Percentiles rank a stretch among this genome's conserved stretches.
phyloP scores from a whole-genome alignment of 2,797 vertebrate species.

The Arnoldichthys spilopterus region DNA sequence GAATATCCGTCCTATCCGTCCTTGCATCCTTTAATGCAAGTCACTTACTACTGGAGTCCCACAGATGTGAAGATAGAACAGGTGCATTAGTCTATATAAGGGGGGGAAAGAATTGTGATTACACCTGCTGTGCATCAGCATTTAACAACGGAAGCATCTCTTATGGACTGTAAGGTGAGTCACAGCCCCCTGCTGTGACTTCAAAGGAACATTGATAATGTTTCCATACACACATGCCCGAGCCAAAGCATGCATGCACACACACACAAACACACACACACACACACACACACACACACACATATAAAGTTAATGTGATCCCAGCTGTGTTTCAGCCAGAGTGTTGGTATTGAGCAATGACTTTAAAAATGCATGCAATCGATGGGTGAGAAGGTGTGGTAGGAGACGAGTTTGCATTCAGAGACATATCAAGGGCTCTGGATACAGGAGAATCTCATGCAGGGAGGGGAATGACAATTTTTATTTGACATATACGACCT shows the following conservation, averaged over 20 bases:
- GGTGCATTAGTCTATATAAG: slow-evolving; percentile 2
- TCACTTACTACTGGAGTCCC: slow-evolving; percentile 18
- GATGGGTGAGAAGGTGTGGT: slow-evolving; percentile 14
- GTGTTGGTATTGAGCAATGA: slow-evolving; percentile 23
- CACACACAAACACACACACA: slow-evolving; percentile 1
- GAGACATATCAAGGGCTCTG: slow-evolving; percentile 8
- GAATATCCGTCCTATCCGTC: not conserved
- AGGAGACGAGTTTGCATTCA: not conserved
- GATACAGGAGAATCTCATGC: slow-evolving; percentile 2
- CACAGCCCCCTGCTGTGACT: slow-evolving; percentile 18
- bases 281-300: slow-evolving; percentile 8
- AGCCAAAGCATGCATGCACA: not conserved
- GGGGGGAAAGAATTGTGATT: slow-evolving; percentile 13
- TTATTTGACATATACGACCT: slow-evolving; percentile 15
- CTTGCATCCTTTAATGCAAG: slow-evolving; percentile 9
- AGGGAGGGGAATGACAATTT: not conserved
- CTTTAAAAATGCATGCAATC: slow-evolving; percentile 37
- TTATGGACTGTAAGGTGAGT: slow-evolving; percentile 13
- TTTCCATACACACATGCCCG: not conserved
- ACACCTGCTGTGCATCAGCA: slow-evolving; percentile 22
- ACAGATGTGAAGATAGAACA: slow-evolving; percentile 32
- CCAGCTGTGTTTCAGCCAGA: not conserved
- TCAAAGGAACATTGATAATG: slow-evolving; percentile 12
- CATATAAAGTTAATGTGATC: slow-evolving; percentile 9
- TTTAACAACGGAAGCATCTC: slow-evolving; percentile 17